Conservation (phyloP, 2,113 vertebrate species). For the Megaleporinus macrocephalus region DNA sequence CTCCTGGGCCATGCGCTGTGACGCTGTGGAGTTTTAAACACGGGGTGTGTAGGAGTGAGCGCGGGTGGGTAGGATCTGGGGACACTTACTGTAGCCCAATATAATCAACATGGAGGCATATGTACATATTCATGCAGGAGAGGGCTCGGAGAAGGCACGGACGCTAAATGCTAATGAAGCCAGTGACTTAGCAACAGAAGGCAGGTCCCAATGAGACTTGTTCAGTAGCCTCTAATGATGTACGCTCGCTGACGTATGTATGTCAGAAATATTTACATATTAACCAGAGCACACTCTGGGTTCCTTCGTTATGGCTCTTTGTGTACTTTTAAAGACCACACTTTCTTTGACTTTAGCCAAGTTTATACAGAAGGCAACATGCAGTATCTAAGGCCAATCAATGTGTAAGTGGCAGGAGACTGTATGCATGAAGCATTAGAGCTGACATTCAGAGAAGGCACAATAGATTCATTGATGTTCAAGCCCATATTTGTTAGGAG, state of each 20-base stretch:
- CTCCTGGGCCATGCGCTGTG: slow-evolving; percentile 17
- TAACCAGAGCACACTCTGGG: background rate
- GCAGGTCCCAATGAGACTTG: slow-evolving; percentile 40
- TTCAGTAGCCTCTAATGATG: slow-evolving; percentile 47
- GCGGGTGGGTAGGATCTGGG: slow-evolving; percentile 24
- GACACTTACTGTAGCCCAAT: slow-evolving; percentile 26
- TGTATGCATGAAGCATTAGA: slow-evolving; percentile 35
- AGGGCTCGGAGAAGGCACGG: slow-evolving; percentile 18
- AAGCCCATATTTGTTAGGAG: slow-evolving; percentile 43
- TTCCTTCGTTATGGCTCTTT: background rate
- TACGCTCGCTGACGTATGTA: slow-evolving; percentile 40
- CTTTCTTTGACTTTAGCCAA: slow-evolving; percentile 5
- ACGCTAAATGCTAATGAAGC: slow-evolving; percentile 51
- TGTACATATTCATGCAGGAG: slow-evolving; percentile 39
- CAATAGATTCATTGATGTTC: slow-evolving; percentile 41
- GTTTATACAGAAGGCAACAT: background rate
- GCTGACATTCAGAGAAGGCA: slow-evolving; percentile 38
- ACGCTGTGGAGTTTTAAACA: slow-evolving; percentile 23
- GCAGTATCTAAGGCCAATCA: background rate
- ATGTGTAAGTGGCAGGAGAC: slow-evolving; percentile 24
- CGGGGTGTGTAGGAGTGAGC: background rate
- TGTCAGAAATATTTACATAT: slow-evolving; percentile 47
- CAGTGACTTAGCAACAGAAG: slow-evolving; percentile 33
- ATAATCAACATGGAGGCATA: slow-evolving; percentile 21
- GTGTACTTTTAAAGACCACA: background rate